Percentiles rank a stretch among this genome's conserved stretches.
These are phyloP conservation scores for Astropecten irregularis DNA, from an alignment of 53 echinoderm and acorn worm species.

Conservation along the genomic window DNA sequence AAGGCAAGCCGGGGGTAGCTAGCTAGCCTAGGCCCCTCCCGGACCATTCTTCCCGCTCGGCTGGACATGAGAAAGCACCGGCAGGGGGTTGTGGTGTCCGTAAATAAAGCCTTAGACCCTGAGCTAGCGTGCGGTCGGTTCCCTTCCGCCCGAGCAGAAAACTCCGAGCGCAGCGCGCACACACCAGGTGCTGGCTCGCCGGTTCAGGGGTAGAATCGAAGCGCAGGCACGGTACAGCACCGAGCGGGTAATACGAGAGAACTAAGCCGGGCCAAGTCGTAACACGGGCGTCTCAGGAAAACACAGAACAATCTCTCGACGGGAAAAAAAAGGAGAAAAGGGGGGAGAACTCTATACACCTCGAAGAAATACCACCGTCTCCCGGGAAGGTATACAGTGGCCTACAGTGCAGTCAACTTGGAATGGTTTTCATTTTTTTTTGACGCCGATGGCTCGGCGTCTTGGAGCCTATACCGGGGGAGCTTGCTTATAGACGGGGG, in stretches of 20 bases:
- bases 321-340: not conserved
- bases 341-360: slow-evolving; percentile 2
- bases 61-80: slow-evolving; percentile 50
- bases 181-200: slow-evolving; percentile 34
- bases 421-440: slow-evolving; percentile 10
- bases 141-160: too few species aligned
- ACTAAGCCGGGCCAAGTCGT: too few species aligned
- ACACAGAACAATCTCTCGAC: not conserved
- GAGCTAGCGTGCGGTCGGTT: not conserved
- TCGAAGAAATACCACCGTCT: not conserved
- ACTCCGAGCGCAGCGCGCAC: too few species aligned
- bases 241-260: slow-evolving; percentile 2
- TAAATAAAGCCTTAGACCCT: not conserved
- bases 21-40: not conserved
- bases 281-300: slow-evolving; percentile 1
- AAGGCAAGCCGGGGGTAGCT: not conserved
- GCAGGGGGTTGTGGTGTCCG: not conserved
- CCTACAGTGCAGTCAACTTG: slow-evolving; percentile 49
- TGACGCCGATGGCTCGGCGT: not conserved
- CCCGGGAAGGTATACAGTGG: not conserved
- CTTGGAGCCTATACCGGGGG: not conserved
- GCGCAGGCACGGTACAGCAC: slow-evolving; percentile 6
- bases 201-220: slow-evolving; percentile 8
- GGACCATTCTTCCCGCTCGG: slow-evolving; percentile 33
- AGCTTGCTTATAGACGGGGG: not conserved